These are phyloP conservation scores for Drosophila borborema DNA, from an alignment of 2,888 invertebrate species.

Conservation along the genomic window DNA sequence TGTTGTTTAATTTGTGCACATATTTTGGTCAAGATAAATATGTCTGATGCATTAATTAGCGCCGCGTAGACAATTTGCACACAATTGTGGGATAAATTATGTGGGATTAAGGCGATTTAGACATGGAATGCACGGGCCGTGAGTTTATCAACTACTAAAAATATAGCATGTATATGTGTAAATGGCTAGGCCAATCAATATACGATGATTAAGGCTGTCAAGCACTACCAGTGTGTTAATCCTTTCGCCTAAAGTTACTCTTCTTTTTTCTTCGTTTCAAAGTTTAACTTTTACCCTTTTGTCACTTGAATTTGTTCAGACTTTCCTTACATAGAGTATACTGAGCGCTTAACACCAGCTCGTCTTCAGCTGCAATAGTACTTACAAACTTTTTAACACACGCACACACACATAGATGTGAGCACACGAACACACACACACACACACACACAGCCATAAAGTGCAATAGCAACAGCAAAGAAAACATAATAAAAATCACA, in stretches of 20 bases:
- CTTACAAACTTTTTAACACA: constrained; percentile 34
- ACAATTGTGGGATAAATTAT: constrained; percentile 14
- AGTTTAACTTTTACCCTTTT: background rate
- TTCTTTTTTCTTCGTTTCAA: background rate
- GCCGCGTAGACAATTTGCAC: constrained; percentile 1
- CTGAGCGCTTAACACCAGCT: constrained; percentile 15
- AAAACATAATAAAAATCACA: constrained; percentile 65
- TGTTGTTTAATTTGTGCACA: constrained; percentile 4
- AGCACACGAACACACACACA: background rate
- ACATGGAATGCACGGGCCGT: too few species aligned
- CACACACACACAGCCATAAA: constrained; percentile 5
- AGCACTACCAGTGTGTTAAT: background rate
- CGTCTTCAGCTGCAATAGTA: constrained; percentile 30
- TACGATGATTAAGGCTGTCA: background rate
- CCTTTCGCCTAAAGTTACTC: background rate
- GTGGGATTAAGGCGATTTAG: constrained; percentile 8
- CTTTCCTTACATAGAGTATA: background rate
- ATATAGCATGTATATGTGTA: background rate
- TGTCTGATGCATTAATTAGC: constrained; percentile 5
- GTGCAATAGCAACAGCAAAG: constrained; percentile 34
- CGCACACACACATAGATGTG: background rate
- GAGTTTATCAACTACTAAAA: background rate
- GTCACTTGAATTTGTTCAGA: background rate
- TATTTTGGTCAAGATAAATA: constrained; percentile 7
- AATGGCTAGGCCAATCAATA: background rate